Evolutionary conservation across 2,888 invertebrate species (phyloP).

Genomic region (Helobdella robusta): DNA sequence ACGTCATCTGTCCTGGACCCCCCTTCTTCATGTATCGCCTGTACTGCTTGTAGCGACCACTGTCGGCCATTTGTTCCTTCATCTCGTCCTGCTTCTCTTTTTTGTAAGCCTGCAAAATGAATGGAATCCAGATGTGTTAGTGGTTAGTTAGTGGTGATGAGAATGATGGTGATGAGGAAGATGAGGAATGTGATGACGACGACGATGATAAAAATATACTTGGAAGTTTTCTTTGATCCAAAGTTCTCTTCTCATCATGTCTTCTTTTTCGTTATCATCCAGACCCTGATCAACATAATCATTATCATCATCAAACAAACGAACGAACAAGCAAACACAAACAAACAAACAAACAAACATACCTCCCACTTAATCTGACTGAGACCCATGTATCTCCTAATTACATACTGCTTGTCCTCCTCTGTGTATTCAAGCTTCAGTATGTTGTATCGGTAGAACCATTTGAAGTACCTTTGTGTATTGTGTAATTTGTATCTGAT

Average conservation of each 20-base stretch:
- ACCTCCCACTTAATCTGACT: slow-evolving; percentile 54
- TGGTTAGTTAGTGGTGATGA: too few relatives aligned
- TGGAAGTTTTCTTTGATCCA: slow-evolving; percentile 73
- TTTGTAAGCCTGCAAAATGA: slow-evolving; percentile 61
- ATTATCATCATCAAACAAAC: not conserved
- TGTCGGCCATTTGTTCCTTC: slow-evolving; percentile 74
- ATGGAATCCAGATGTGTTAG: slow-evolving; percentile 10
- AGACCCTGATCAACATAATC: slow-evolving; percentile 46
- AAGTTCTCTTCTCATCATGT: slow-evolving; percentile 64
- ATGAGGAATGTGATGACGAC: not conserved
- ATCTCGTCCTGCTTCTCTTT: slow-evolving; percentile 71
- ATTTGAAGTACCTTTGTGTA: too few relatives aligned
- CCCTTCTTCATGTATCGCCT: slow-evolving; percentile 80
- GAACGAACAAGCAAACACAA: not conserved
- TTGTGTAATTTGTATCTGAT: too few relatives aligned
- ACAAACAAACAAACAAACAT: slow-evolving; percentile 36
- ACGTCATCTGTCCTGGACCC: slow-evolving; percentile 79
- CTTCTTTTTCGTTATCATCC: slow-evolving; percentile 65
- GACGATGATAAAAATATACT: slow-evolving; percentile 37
- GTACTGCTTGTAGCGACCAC: slow-evolving; percentile 76
- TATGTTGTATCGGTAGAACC: slow-evolving; percentile 73
- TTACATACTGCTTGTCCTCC: slow-evolving; percentile 74
- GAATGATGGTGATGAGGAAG: too few relatives aligned
- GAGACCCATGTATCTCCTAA: slow-evolving; percentile 65
- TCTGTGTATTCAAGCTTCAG: slow-evolving; percentile 66